Base-by-base conservation (phyloP, 2,888 invertebrate genomes). In the Heliconius charithonia region DNA sequence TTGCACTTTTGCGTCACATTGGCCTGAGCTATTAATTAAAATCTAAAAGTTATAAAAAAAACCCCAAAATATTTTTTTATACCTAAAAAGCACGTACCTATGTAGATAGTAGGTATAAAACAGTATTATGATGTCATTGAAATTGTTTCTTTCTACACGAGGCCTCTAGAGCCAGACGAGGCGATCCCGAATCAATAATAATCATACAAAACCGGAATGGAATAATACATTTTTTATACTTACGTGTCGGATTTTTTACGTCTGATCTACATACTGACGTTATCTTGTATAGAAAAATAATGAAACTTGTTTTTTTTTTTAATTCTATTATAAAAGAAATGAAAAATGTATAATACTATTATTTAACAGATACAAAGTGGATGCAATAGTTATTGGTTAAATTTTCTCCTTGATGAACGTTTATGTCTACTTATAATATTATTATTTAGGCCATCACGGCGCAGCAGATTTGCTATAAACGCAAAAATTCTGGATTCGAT, bases 91-190 rank as follows among this genome's bases (percentile, higher is more conserved):
- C 67, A 22, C 67, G 67, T 22, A 59, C 10, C 3, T 59, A 59
- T 3, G 56, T 59, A 59, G 9, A 59, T 3, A 10, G n/a, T 59
- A 59, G 56, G 59, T 69, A 19, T 25, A 69, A 72, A 66, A 51
- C 27, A 63, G 67, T 27, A 62, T 66, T 51, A 82, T 82, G 81
- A 82, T 82, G 81, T 82, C 81, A 82, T 82, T 81, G 75, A 79
- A 78, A 78, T 37, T 70, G 71, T 78, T 77, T 69, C 69, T 78
- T 77, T 69, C 62, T 73, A 78, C 79, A 76, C 79, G 81, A 78
- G 81, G 82, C 82, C 80, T 78, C 81, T 69, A 59, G 27, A 63
- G 56, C 37, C 74, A 73, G 77, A 67, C 66, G 66, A 78, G 74
- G 59, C 79, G 77, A 72, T 81, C 81, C 81, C 81, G 81, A 76